Evolutionary conservation across 2,888 invertebrate species (phyloP), one percentile per base, ranked within the genome.

Genomic region (Meiosimyza platycephala): DNA sequence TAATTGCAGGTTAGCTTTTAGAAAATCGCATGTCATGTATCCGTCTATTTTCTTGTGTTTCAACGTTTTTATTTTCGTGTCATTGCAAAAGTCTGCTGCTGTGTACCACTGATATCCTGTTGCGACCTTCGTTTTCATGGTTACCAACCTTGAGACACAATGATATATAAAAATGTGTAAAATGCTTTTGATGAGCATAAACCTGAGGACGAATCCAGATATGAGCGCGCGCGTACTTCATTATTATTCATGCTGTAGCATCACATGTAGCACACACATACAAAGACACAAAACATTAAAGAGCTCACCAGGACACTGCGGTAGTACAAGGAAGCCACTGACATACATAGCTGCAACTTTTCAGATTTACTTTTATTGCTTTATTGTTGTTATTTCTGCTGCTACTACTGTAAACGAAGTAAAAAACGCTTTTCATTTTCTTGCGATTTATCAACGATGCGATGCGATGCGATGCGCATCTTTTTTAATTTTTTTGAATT

Each of bases 361-460:
- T 60, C 59, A 22, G 59, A 60, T 60, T 60, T 60, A 60, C 59
- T 22, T 55, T 55, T n/a, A n/a, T n/a, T n/a, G n/a, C n/a, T n/a
- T n/a, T n/a, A n/a, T n/a, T 55, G 22, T 55, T 60, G 22, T 18
- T 28, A 28, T 28, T 60, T 60, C 33, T 60, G 18, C 16, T 54
- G 54, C 4, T 52, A 16, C 11, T 55, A 16, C 11, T 55, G 55
- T 9, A 55, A 9, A 16, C 55, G 55, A 55, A 22, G 55, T 55
- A 6, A 55, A 55, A 55, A 55, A 55, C 22, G 55, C 55, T 55
- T 55, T n/a, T 55, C 16, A 55, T 55, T 55, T 55, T 22, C 55
- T 54, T 55, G 55, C 55, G 22, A 55, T n/a, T 55, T 18, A 55
- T 15, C 55, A 18, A 2, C 16, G 16, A 11, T 40, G 40, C 16